phyloP scores from a whole-genome alignment of 2,797 vertebrate species.

The Euphonia xanthogaster region DNA sequence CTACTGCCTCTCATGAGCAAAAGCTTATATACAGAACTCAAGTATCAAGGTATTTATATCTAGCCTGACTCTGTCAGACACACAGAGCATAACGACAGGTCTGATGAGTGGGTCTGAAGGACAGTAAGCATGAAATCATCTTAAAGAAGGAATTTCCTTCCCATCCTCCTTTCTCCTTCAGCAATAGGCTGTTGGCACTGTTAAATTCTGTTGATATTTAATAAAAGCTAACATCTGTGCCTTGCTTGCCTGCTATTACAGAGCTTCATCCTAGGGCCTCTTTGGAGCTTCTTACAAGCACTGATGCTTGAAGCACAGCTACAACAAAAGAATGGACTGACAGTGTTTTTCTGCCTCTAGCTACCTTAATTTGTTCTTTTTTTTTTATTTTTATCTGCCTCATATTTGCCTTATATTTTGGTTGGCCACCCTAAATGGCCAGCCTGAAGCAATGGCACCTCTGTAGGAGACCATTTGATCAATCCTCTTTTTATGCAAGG shows the following conservation, averaged over 20 bases:
- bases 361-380: constrained; percentile 18
- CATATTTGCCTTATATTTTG: constrained; percentile 35
- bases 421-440: constrained; percentile 37
- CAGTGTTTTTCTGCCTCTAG: constrained; percentile 56
- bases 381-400: constrained; percentile 65
- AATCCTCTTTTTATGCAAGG: neutral
- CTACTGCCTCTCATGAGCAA: neutral
- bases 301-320: constrained; percentile 50
- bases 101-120: neutral
- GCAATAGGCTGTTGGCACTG: neutral
- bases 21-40: neutral
- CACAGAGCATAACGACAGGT: neutral
- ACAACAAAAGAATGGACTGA: constrained; percentile 39
- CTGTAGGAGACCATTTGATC: constrained; percentile 1
- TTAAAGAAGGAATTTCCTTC: neutral
- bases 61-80: neutral
- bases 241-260: constrained; percentile 53
- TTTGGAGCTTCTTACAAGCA: constrained; percentile 2
- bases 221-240: constrained; percentile 68
- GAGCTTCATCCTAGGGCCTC: constrained; percentile 30
- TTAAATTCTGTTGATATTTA: constrained; percentile 66
- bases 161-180: neutral
- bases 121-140: neutral
- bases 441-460: constrained; percentile 14
- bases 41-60: neutral